phyloP scores from a whole-genome alignment of 2,888 invertebrate genomes.

The Ichneumoninae sp. region DNA sequence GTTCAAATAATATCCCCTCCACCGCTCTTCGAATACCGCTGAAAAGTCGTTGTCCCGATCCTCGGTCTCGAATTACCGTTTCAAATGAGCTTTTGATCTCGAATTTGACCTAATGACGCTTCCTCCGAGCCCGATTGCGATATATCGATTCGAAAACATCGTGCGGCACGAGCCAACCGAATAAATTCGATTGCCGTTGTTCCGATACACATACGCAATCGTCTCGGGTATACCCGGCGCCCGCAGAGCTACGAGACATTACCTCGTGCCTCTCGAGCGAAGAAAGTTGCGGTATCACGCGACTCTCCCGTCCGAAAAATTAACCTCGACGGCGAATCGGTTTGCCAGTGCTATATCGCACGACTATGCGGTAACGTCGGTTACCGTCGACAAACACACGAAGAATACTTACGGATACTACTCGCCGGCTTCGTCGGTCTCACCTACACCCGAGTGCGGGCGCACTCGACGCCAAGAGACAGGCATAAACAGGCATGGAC shows the following conservation, averaged over 20 bases:
- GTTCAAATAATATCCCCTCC: not conserved
- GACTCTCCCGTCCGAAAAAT: constrained; percentile 33
- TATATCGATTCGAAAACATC: constrained; percentile 1
- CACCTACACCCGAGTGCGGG: constrained; percentile 13
- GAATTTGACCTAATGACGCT: not conserved
- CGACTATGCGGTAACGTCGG: constrained; percentile 31
- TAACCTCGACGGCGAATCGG: not conserved
- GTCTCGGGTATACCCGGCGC: not conserved
- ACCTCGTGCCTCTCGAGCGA: not conserved
- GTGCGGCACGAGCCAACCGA: not conserved
- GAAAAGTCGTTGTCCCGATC: not conserved
- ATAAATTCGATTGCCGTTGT: not conserved
- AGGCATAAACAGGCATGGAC: not conserved
- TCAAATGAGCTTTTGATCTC: not conserved
- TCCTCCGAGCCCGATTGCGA: not conserved
- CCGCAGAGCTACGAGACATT: not conserved
- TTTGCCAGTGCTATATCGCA: constrained; percentile 2
- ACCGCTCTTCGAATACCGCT: not conserved
- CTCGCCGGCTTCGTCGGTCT: not conserved
- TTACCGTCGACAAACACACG: constrained; percentile 14
- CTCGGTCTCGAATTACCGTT: not conserved
- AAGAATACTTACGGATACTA: constrained; percentile 9
- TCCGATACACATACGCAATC: not conserved
- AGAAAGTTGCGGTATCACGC: constrained; percentile 45
- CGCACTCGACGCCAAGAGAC: constrained; percentile 32